Conservation (phyloP, 1,140 invertebrate genomes). For the Yoshiicerus persimilis region DNA sequence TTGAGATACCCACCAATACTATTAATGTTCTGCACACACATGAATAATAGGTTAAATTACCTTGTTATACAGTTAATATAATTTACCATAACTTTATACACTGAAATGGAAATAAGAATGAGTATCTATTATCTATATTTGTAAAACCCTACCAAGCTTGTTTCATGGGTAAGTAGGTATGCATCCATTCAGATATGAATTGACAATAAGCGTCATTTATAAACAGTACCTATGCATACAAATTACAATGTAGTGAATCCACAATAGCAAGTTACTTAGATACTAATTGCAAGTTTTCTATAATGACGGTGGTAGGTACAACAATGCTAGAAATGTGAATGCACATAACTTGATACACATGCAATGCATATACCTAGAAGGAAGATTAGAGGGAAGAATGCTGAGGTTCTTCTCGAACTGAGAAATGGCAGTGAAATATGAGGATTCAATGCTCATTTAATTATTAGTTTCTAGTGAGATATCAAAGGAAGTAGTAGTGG, state of each 20-base stretch:
- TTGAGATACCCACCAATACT: not conserved
- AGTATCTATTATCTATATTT: not conserved
- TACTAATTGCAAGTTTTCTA: constrained; percentile 12
- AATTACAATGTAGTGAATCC: not conserved
- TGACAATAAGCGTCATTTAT: not conserved
- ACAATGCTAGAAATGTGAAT: not conserved
- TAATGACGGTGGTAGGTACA: not conserved
- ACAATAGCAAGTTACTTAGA: not conserved
- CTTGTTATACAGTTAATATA: not conserved
- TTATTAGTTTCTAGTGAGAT: constrained; percentile 3
- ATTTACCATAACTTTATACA: not conserved
- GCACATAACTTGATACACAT: not conserved
- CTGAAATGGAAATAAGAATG: not conserved
- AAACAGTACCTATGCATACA: too few species aligned
- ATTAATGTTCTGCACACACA: too few species aligned
- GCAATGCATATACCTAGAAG: not conserved
- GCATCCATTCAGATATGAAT: not conserved
- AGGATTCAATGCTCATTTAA: not conserved
- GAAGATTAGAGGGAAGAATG: not conserved
- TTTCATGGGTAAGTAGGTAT: not conserved
- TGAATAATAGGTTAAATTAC: not conserved
- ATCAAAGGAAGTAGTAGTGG: not conserved
- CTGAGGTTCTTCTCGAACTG: not conserved
- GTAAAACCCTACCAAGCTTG: not conserved
- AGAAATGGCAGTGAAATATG: not conserved